Base-by-base conservation (phyloP, 1,140 invertebrate genomes). In the Lepidostoma basale region DNA sequence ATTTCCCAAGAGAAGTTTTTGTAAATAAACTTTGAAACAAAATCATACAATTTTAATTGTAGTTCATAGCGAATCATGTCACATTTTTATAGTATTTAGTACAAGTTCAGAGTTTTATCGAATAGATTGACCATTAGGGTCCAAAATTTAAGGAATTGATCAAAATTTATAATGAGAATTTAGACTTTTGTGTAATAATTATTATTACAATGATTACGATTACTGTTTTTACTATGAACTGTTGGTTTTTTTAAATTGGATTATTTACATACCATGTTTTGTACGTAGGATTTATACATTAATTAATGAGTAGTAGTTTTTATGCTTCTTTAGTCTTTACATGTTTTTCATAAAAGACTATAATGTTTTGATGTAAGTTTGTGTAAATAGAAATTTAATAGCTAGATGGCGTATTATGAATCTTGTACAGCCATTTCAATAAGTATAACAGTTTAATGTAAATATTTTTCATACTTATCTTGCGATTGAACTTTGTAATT, bases 261-360 rank as follows among this genome's bases (percentile, higher is more conserved):
- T 49, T 49, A 12, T 33, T 56, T 56, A 39, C 20, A 56, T 56
- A 18, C 33, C 33, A 56, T 56, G 52, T 56, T 56, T n/a, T 56
- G 26, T 30, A 54, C 8, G 52, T 56, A 56, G 52, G 18, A 56
- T 56, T 56, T 56, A 39, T 56, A 56, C 28, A 56, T 56, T 12
- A 33, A 56, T 56, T 12, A 33, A 56, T 56, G 23, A 56, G 16
- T 54, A 54, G 26, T 56, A n/a, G n/a, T 33, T 56, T 56, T 56
- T 18, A 25, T 56, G 52, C 52, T 56, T 56, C 30, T 28, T 56
- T 33, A 30, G 45, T 22, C 45, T 49, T 49, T 49, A 49, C 26
- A 56, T 18, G 9, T 56, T n/a, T 56, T 56, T 56, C 10, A 2
- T 39, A 33, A 28, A 33, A 56, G 52, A 49, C n/a, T n/a, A n/a